These are phyloP conservation scores for Acinonyx jubatus DNA, from an alignment of 2,113 vertebrate genomes.

Conservation along the genomic window DNA sequence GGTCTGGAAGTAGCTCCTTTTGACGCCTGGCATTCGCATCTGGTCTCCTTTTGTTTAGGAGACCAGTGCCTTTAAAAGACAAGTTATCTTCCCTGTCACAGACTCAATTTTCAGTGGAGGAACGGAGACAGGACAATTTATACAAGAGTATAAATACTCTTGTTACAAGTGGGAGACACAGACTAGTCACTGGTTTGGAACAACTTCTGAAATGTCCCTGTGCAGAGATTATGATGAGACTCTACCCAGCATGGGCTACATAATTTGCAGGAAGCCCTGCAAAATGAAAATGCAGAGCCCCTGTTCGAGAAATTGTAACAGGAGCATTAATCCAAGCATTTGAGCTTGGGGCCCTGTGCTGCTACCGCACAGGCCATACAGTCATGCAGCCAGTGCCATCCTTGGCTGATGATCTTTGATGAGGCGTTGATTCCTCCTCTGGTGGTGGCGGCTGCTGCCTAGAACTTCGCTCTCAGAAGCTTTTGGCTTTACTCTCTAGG, in stretches of 20 bases:
- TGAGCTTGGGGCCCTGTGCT: not conserved
- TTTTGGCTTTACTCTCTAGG: not conserved
- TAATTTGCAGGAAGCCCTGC: not conserved
- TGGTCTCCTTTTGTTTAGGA: not conserved
- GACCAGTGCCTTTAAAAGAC: not conserved
- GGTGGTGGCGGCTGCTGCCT: not conserved
- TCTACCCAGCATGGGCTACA: not conserved
- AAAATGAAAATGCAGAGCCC: not conserved
- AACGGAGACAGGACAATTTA: not conserved
- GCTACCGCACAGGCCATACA: not conserved
- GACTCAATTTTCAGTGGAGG: not conserved
- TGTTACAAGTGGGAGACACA: not conserved
- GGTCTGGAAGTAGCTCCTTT: not conserved
- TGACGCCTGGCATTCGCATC: not conserved
- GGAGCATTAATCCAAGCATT: not conserved
- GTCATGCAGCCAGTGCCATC: not conserved
- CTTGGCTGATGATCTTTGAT: not conserved
- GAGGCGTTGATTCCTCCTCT: not conserved
- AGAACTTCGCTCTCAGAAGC: not conserved
- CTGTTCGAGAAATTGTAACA: not conserved
- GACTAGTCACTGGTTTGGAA: not conserved
- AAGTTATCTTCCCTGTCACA: slow-evolving; percentile 12
- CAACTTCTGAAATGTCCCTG: not conserved
- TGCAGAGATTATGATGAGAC: not conserved
- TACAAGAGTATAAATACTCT: not conserved